Base-by-base conservation (phyloP, 2,888 invertebrate species). In the Ariolimax columbianus region DNA sequence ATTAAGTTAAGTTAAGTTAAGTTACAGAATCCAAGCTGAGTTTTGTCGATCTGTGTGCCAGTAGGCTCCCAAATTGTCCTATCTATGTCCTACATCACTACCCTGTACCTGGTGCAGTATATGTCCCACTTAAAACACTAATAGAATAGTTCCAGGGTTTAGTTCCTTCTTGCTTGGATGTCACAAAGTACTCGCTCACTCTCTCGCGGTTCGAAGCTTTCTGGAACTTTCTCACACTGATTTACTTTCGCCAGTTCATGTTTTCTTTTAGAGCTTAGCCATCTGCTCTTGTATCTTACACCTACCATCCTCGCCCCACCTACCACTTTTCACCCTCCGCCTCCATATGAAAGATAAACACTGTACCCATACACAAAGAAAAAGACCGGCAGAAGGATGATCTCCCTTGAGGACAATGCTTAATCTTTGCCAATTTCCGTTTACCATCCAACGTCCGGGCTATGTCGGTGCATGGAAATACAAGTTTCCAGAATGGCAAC, bases 371-470 rank as follows among this genome's bases (percentile, higher is more conserved):
- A 19, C 36, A 36, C 30, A 66, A 6, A n/a, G 7, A 19, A 47
- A 47, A 47, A 17, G 17, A 47, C 17, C 17, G 7, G 7, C 47
- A 47, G 33, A 19, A n/a, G 33, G 4, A 3, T 30, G 36, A 68
- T 36, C 36, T 68, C 36, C 68, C 68, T 7, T 30, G 68, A 68
- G 68, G 68, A 68, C 68, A 68, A 68, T 68, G 68, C 36, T n/a
- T 68, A 68, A 68, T 68, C 36, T 36, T 19, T 19, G 68, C 33
- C 33, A 11, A 11, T 11, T 68, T 68, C 19, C 36, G 9, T 36
- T 68, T 6, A 36, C 0, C 68, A 68, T 68, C 36, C 6, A 36
- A 33, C 33, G 36, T 19, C 14, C 11, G 36, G 36, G 68, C 30
- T 36, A 68, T 36, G 26, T 36, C 17, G 19, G 33, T 33, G 36